Evolutionary conservation across 37 sponge, comb jelly and placozoan genomes (phyloP).

Genomic region (Cladorhizidae sp.): DNA sequence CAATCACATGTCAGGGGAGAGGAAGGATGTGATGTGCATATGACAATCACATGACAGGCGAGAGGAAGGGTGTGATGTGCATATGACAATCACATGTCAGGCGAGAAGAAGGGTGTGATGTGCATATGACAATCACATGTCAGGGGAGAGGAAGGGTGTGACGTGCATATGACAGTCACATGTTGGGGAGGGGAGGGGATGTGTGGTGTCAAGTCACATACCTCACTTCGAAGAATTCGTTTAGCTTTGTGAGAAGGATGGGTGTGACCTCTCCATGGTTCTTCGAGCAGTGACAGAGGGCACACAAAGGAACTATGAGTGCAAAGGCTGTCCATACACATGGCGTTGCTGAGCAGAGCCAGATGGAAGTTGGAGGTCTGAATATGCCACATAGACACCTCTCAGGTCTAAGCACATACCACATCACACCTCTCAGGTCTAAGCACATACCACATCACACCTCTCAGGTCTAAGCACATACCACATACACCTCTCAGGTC

Average conservation of each 20-base stretch:
- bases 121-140: background rate
- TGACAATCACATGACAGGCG: too few relatives aligned
- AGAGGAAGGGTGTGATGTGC: background rate
- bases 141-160: background rate
- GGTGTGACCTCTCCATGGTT: conserved; percentile 25
- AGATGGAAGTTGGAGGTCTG: background rate
- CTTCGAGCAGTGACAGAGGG: conserved; percentile 34
- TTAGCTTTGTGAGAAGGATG: background rate
- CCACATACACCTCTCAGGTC: too few relatives aligned
- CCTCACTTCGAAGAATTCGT: conserved; percentile 11
- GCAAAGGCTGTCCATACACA: conserved; percentile 25
- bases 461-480: too few relatives aligned
- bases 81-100: too few relatives aligned
- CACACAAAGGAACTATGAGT: conserved; percentile 28
- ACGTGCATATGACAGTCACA: background rate
- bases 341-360: conserved; percentile 17
- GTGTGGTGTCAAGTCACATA: background rate
- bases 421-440: too few relatives aligned
- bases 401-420: too few relatives aligned
- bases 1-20: too few relatives aligned
- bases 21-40: background rate
- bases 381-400: background rate
- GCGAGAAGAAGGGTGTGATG: background rate
- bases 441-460: background rate
- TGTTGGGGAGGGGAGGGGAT: background rate